Base-by-base conservation (phyloP, 2,888 invertebrate species). In the Imbricaverruca yamaguchii region DNA sequence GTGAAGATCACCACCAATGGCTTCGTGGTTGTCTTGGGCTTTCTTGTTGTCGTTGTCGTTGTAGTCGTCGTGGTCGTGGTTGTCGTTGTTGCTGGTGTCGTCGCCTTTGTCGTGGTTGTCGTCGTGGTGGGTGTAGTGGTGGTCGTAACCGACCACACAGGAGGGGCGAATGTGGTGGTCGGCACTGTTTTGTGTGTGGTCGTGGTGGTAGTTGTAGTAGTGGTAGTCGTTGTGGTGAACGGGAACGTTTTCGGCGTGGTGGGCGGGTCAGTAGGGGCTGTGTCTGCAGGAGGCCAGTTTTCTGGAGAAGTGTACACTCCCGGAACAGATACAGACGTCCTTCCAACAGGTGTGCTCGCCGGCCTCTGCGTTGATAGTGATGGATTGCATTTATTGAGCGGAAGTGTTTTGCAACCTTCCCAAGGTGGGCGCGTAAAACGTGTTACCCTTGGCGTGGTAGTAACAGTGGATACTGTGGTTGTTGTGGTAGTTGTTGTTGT, bases 401-500 rank as follows among this genome's bases (percentile, higher is more conserved):
- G 39, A 39, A 3, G 39, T 39, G 39, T 39, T 1, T 39, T 4
- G 39, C 39, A 39, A 39, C 4, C 4, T 39, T 1, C 4, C 39
- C 39, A 39, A 39, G 1, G 39, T 39, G 4, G 1, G 39, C 6
- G 3, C 7, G 69, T 69, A 69, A 53, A 67, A 10, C 67, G 67
- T 7, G 74, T 74, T 21, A 21, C 0, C 21, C 74, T 15, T 9
- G 74, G 53, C 18, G 55, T 55, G 9, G 69, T 69, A 9, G 69
- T 69, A 9, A 69, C 69, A 18, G 69, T 69, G 11, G 69, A 69
- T 6, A 69, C 69, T n/a, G 65, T 65, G 18, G 65, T 65, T 18
- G 65, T 65, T 11, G 65, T 65, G 21, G 65, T 65, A 65, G 65
- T 65, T 65, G 65, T 65, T n/a, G 65, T 65, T 8, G 65, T 65